These are phyloP conservation scores for Cochlearius cochlearius DNA, from an alignment of 2,113 vertebrate species.

Conservation along the genomic window DNA sequence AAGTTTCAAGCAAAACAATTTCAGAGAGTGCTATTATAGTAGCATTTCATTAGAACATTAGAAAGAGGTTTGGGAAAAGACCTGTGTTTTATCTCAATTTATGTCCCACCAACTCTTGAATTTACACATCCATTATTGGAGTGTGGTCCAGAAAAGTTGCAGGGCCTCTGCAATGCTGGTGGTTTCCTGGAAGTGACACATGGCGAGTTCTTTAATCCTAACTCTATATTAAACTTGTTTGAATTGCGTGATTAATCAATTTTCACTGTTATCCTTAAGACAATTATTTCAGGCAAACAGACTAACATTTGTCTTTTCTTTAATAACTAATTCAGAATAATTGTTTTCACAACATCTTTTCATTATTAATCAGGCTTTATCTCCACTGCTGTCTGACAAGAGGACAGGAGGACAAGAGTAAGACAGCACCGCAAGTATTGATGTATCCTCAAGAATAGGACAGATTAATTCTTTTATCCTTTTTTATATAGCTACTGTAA, in stretches of 20 bases:
- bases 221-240: not conserved
- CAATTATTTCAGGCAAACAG: not conserved
- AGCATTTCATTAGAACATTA: not conserved
- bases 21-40: not conserved
- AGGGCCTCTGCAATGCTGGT: not conserved
- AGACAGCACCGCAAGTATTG: not conserved
- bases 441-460: not conserved
- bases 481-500: not conserved
- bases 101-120: not conserved
- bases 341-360: not conserved
- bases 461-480: not conserved
- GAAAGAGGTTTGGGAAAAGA: not conserved
- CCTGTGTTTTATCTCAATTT: not conserved
- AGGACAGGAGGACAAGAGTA: not conserved
- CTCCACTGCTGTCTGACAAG: not conserved
- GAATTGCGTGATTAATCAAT: not conserved
- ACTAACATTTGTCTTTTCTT: not conserved
- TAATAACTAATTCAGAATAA: not conserved
- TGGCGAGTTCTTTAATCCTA: not conserved
- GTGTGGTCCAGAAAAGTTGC: not conserved
- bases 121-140: not conserved
- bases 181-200: not conserved
- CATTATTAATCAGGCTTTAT: not conserved
- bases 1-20: not conserved
- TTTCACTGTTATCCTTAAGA: not conserved